Evolutionary conservation across 2,888 invertebrate genomes (phyloP), one percentile per base, ranked within the genome.

Genomic region (Ptycholaimellus sp.): DNA sequence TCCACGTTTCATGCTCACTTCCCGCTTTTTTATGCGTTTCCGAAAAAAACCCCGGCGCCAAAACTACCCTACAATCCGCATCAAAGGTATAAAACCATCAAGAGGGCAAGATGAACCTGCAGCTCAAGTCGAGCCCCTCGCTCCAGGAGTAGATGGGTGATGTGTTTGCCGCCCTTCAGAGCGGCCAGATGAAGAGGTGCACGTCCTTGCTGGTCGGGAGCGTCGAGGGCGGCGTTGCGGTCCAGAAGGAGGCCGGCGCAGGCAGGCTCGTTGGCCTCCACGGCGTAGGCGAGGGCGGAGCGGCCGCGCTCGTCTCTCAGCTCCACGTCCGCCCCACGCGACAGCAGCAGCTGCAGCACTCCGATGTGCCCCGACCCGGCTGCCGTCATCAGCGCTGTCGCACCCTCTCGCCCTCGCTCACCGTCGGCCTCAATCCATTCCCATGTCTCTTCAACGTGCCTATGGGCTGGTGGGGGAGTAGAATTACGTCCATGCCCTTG

Each of bases 171-270:
- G 2, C 66, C 65, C 42, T 61, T 59, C 49, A 61, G 61, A 13
- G 78, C 74, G 2, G 85, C 83, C 42, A 85, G 66, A 53, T 85
- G 85, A 13, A 90, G 64, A 0, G 85, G 79, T 0, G 81, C 81
- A 37, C 83, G 68, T 1, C 83, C 85, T 40, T 73, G 76, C 46
- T 72, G 73, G 52, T 85, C 85, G 6, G 74, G 70, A 57, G 77
- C 77, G 52, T 76, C 72, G 16, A 83, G 71, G 48, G 74, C 71
- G 16, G 77, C 76, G 7, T 79, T 79, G 42, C 72, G 71, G 47
- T 82, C 81, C 18, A 83, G 63, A 20, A 90, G 65, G 41, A 70
- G 69, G 57, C 73, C 73, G 2, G 72, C 72, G 6, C 73, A 72
- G 40, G 71, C 68, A 39, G 76, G 65, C 49, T 79, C 72, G 0